phyloP scores from a whole-genome alignment of 2,113 vertebrate genomes.

The Ictidomys tridecemlineatus region DNA sequence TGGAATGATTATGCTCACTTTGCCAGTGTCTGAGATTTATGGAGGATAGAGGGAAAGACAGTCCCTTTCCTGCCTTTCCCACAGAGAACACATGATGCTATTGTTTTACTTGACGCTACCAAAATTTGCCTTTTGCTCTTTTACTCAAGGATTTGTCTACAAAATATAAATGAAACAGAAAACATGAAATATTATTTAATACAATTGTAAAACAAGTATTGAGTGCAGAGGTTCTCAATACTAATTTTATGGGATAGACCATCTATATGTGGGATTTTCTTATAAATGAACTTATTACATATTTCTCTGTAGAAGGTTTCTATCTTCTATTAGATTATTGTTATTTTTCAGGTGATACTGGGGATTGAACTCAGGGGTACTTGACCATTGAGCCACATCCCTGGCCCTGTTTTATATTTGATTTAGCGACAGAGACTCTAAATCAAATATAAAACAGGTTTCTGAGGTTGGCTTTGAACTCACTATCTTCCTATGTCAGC shows the following conservation, averaged over 20 bases:
- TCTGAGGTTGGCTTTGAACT: too few species aligned
- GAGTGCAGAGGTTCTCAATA: background rate
- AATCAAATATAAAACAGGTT: too few species aligned
- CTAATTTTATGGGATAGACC: background rate
- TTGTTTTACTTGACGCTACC: background rate
- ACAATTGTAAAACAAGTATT: background rate
- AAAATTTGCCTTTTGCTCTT: background rate
- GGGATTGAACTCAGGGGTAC: too few species aligned
- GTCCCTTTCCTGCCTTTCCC: background rate
- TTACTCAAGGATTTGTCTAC: background rate
- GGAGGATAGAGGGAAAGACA: background rate
- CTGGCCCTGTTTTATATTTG: too few species aligned
- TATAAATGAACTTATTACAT: background rate
- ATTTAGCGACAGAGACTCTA: too few species aligned
- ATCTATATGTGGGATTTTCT: background rate
- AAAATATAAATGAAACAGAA: background rate
- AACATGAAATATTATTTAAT: background rate
- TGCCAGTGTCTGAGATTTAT: background rate
- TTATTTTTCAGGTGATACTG: too few species aligned
- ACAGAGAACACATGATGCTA: background rate
- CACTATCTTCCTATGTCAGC: too few species aligned
- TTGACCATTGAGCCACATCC: too few species aligned
- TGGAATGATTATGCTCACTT: background rate
- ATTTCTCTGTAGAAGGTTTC: background rate
- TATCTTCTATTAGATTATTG: background rate